A percentile compares a stretch with the other conserved stretches of the same genome.
Evolutionary conservation across 1,140 invertebrate genomes (phyloP).

Genomic region (Ostrea edulis): DNA sequence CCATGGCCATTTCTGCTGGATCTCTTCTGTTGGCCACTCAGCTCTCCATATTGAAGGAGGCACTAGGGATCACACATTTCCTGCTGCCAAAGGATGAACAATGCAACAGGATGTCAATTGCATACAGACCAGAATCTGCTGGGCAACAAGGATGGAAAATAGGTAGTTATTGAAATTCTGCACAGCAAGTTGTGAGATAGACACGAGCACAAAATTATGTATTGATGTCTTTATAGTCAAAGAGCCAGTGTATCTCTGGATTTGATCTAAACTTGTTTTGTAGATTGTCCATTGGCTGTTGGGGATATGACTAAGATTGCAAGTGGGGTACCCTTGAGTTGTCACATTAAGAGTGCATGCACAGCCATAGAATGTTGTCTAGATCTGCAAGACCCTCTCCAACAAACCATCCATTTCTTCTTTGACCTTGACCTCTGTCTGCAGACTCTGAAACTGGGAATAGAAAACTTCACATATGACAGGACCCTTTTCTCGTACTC

Average conservation of each 20-base stretch:
- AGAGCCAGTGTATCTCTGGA: not conserved
- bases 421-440: constrained; percentile 39
- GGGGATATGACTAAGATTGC: not conserved
- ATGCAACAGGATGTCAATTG: constrained; percentile 39
- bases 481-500: not conserved
- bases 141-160: constrained; percentile 41
- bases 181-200: not conserved
- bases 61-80: not conserved
- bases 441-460: constrained; percentile 29
- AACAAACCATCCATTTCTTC: constrained; percentile 42
- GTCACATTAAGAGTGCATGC: constrained; percentile 48
- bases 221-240: not conserved
- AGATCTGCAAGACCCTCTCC: constrained; percentile 37
- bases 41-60: constrained; percentile 11
- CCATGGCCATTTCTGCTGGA: not conserved
- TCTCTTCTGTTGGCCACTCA: not conserved
- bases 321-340: constrained; percentile 25
- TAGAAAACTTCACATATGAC: not conserved
- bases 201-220: not conserved
- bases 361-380: constrained; percentile 54
- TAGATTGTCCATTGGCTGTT: constrained; percentile 8
- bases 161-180: not conserved
- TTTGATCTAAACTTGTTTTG: not conserved
- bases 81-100: not conserved
- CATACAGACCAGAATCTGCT: not conserved